Evolutionary conservation across 2,888 invertebrate species (phyloP).

Genomic region (Sinelater perroti): DNA sequence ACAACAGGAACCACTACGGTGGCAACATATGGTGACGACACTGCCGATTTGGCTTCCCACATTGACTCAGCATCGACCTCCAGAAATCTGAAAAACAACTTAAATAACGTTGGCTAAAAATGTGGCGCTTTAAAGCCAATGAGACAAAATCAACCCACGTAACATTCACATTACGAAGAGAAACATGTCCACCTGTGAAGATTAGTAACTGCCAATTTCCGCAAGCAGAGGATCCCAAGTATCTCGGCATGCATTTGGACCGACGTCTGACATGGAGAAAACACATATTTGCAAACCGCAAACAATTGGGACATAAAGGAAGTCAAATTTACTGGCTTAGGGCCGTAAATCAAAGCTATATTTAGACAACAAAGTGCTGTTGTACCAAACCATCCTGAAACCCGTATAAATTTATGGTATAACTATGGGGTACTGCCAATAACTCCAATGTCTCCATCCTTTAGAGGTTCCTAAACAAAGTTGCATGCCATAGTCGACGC

Average conservation of each 20-base stretch:
- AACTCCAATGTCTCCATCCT: not conserved
- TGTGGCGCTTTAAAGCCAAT: conserved; percentile 4
- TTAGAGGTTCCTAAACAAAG: conserved; percentile 1
- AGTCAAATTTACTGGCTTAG: conserved; percentile 3
- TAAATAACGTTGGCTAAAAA: conserved; percentile 10
- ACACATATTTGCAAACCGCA: not conserved
- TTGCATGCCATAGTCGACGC: not conserved
- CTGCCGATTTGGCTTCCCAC: not conserved
- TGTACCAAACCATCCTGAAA: not conserved
- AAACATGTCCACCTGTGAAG: conserved; percentile 1
- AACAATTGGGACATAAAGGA: not conserved
- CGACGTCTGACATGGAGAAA: not conserved
- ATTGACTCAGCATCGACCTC: not conserved
- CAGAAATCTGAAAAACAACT: conserved; percentile 2
- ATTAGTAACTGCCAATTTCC: not conserved
- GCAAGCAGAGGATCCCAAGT: not conserved
- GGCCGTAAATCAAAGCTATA: not conserved
- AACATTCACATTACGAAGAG: not conserved
- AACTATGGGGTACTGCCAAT: not conserved
- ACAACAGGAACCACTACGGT: conserved; percentile 16
- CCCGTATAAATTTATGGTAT: not conserved
- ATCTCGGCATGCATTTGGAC: too few relatives aligned
- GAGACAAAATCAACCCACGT: not conserved
- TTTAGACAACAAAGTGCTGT: not conserved
- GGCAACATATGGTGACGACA: conserved; percentile 36